Percentiles rank a stretch among this genome's conserved stretches.
Evolutionary conservation across 1,140 invertebrate species (phyloP).

Genomic region (Drosophila ironensis): DNA sequence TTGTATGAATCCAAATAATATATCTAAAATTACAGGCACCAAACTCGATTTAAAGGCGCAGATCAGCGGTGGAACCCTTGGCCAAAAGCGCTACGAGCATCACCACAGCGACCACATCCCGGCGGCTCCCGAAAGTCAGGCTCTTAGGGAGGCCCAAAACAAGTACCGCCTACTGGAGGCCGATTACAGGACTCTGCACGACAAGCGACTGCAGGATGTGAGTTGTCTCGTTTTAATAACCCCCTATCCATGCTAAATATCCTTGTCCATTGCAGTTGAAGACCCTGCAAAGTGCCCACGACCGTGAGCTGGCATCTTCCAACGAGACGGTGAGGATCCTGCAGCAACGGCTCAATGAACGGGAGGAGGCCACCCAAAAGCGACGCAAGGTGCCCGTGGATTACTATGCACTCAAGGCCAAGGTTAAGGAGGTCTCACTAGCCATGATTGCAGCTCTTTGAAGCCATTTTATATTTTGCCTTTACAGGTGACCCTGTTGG

Average conservation of each 20-base stretch:
- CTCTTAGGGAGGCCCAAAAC: constrained; percentile 85
- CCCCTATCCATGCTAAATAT: too few relatives aligned
- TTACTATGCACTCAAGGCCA: constrained; percentile 81
- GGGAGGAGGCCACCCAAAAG: constrained; percentile 78
- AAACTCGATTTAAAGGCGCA: constrained; percentile 32
- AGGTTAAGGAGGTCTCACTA: constrained; percentile 45
- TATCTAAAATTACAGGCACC: too few relatives aligned
- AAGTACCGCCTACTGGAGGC: constrained; percentile 85
- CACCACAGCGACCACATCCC: constrained; percentile 82
- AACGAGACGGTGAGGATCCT: constrained; percentile 78
- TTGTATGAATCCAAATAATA: too few relatives aligned
- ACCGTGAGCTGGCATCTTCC: constrained; percentile 86
- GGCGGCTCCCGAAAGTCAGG: constrained; percentile 84
- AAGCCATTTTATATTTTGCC: neutral
- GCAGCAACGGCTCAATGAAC: constrained; percentile 78
- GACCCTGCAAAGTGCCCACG: constrained; percentile 89
- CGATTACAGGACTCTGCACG: constrained; percentile 87
- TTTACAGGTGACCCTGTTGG: constrained; percentile 71
- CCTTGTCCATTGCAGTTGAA: constrained; percentile 84
- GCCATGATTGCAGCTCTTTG: too few relatives aligned
- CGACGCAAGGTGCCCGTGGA: constrained; percentile 80
- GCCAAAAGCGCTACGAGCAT: constrained; percentile 33
- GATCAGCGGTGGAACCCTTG: constrained; percentile 4
- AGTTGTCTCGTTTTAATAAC: constrained; percentile 57
- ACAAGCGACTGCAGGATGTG: constrained; percentile 89